These are phyloP conservation scores for Habrosyne pyritoides DNA, from an alignment of 2,888 invertebrate genomes.

Conservation along the genomic window DNA sequence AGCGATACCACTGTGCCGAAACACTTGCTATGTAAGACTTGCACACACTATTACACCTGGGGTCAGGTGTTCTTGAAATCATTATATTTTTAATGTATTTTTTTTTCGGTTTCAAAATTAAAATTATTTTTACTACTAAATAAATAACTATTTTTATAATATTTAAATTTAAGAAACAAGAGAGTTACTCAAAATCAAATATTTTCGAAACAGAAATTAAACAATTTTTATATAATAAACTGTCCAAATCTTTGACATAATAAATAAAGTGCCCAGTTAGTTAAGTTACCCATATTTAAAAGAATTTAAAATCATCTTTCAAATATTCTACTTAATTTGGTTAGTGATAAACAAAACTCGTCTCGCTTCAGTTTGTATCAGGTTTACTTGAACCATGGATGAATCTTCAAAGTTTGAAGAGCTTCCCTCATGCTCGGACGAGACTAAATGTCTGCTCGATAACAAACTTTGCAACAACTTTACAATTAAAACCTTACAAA, in stretches of 20 bases:
- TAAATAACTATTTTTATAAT: no score
- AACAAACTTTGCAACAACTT: neutral
- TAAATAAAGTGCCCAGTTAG: no score
- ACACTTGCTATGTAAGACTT: constrained; percentile 14
- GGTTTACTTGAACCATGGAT: constrained; percentile 10
- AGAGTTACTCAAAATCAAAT: no score
- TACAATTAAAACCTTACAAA: neutral
- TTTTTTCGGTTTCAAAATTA: no score
- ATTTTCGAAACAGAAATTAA: no score
- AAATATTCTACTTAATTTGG: no score
- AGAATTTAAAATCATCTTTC: no score
- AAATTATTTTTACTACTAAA: no score
- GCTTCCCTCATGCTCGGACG: constrained; percentile 33
- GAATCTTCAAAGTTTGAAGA: constrained; percentile 34
- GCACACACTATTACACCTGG: neutral
- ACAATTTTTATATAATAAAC: no score
- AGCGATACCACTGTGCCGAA: constrained; percentile 35
- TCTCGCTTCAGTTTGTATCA: constrained; percentile 12
- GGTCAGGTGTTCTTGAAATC: neutral
- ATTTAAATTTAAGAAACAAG: no score
- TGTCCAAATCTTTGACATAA: no score
- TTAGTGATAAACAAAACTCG: constrained; percentile 10
- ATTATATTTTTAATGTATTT: neutral
- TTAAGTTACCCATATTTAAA: no score
- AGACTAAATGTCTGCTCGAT: constrained; percentile 12